Evolutionary conservation across 1,140 invertebrate species (phyloP), one percentile per base, ranked within the genome.

Genomic region (Uloborus diversus): DNA sequence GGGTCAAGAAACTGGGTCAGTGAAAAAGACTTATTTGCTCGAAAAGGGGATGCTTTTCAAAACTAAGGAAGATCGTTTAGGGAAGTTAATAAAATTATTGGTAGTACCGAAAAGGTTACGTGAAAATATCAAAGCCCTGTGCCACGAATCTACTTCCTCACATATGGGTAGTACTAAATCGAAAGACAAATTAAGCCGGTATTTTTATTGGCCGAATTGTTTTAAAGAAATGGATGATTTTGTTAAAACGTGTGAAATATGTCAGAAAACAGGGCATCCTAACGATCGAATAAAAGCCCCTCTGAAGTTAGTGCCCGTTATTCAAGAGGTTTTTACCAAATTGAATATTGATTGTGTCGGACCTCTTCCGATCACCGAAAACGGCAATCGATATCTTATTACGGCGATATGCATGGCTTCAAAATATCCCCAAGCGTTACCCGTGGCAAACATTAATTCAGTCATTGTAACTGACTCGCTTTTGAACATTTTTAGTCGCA

Each of bases 301-400:
- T 17, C 25, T 64, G 23, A 64, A 35, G 32, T 35, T 35, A n/a
- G 62, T 47, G 14, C 62, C 33, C 2, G 37, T 66, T 3, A 66
- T 47, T 25, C 14, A n/a, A 14, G 62, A 66, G n/a, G 62, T 66
- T 25, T 47, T 66, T n/a, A 66, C 25, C 4, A 66, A 66, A 47
- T 23, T 66, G 4, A 47, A 66, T 47, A 28, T 66, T 23, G 62
- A 66, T 47, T 20, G 35, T 5, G 23, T 33, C 49, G 37, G 62
- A 4, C 62, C 62, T 25, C 11, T 66, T 17, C 62, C 62, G 2
- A 47, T n/a, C 5, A 25, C 62, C 1, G 3, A 3, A 3, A 9
- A 23, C 3, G 62, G 62, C 3, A 66, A 66, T 13, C 20, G 28
- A n/a, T 66, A 66, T 27, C 4, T 66, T 27, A 47, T 66, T 25